phyloP scores from a whole-genome alignment of 2,888 invertebrate genomes.

The Tinea pellionella region DNA sequence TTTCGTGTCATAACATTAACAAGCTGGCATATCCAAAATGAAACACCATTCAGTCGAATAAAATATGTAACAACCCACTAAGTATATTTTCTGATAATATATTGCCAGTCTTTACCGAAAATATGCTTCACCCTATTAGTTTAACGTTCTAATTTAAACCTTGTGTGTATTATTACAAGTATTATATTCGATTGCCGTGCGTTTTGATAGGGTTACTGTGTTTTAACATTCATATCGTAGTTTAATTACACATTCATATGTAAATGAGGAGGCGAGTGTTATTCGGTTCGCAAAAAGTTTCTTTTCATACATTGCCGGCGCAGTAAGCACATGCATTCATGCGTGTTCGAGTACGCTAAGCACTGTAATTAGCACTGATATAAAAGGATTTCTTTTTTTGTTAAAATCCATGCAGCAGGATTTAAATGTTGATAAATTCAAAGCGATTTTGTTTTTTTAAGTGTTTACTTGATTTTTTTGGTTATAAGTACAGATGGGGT shows the following conservation, averaged over 20 bases:
- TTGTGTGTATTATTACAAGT: slow-evolving; percentile 21
- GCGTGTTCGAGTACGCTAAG: slow-evolving; percentile 48
- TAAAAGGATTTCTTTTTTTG: slow-evolving; percentile 47
- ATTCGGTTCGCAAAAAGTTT: slow-evolving; percentile 44
- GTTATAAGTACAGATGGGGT: not conserved
- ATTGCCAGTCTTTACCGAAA: slow-evolving; percentile 15
- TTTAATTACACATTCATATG: slow-evolving; percentile 69
- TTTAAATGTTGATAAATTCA: slow-evolving; percentile 27
- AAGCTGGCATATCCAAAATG: slow-evolving; percentile 8
- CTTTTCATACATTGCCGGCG: slow-evolving; percentile 26
- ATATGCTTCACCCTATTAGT: slow-evolving; percentile 3
- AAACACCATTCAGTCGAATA: slow-evolving; percentile 8
- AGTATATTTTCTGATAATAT: slow-evolving; percentile 14
- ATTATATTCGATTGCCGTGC: slow-evolving; percentile 15
- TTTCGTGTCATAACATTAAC: slow-evolving; percentile 12
- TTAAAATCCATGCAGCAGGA: slow-evolving; percentile 25
- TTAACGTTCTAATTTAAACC: slow-evolving; percentile 23
- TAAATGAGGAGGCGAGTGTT: slow-evolving; percentile 53
- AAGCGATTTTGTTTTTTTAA: slow-evolving; percentile 15
- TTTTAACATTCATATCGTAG: slow-evolving; percentile 52
- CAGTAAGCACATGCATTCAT: slow-evolving; percentile 51
- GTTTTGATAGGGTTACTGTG: slow-evolving; percentile 31
- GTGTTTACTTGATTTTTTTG: slow-evolving; percentile 12
- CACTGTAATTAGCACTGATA: slow-evolving; percentile 55
- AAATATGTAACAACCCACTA: slow-evolving; percentile 14